These are phyloP conservation scores for Sebastes fasciatus DNA, from an alignment of 2,113 vertebrate genomes.

Conservation along the genomic window DNA sequence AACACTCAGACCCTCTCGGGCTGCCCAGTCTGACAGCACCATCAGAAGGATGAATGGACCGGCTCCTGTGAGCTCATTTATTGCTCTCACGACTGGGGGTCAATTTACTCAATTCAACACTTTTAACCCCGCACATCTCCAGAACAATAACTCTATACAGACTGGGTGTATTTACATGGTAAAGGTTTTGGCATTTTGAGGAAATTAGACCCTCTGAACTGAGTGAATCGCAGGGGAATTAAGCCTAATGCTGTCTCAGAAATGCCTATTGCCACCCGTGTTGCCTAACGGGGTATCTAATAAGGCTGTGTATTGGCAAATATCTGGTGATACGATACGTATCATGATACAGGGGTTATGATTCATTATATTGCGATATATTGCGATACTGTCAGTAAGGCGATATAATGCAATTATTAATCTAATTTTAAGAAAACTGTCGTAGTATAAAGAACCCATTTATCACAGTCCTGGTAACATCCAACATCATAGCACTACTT, in stretches of 20 bases:
- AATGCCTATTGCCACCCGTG: not conserved
- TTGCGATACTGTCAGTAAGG: no score
- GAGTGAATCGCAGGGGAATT: not conserved
- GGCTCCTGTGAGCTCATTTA: constrained; percentile 27
- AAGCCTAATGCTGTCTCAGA: not conserved
- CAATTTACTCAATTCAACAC: constrained; percentile 29
- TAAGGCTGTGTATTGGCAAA: no score
- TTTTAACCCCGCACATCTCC: constrained; percentile 20
- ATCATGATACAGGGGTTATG: no score
- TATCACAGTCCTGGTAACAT: no score
- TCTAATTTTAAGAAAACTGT: no score
- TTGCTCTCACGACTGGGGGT: constrained; percentile 1
- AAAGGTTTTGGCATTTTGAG: not conserved
- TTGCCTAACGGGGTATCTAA: not conserved
- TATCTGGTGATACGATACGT: no score
- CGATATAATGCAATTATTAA: no score
- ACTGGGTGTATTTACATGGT: not conserved
- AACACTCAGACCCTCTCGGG: constrained; percentile 63
- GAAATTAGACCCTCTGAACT: constrained; percentile 2
- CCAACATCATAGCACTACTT: no score
- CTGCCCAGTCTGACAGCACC: constrained; percentile 53
- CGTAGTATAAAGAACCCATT: no score
- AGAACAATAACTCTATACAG: not conserved
- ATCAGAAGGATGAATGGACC: constrained; percentile 58
- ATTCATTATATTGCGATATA: no score